phyloP scores from a whole-genome alignment of 2,888 invertebrate genomes.

The Empis livida region DNA sequence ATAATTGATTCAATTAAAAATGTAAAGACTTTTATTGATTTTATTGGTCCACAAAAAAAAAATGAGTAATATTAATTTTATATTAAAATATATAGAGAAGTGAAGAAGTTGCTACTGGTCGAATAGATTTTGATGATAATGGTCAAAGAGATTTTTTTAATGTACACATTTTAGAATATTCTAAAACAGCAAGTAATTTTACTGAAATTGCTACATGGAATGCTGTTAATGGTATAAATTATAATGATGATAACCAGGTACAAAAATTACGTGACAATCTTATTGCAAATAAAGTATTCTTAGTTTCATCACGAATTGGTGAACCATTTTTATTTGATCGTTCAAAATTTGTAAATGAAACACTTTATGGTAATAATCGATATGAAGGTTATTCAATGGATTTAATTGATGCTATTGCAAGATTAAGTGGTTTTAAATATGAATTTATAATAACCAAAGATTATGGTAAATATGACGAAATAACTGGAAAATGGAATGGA shows the following conservation, averaged over 20 bases:
- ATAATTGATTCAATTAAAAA: slow-evolving; percentile 53
- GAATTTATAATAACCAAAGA: slow-evolving; percentile 59
- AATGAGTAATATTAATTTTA: no score
- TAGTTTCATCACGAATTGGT: slow-evolving; percentile 59
- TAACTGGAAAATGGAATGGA: slow-evolving; percentile 30
- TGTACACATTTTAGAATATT: slow-evolving; percentile 54
- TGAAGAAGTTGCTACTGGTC: slow-evolving; percentile 29
- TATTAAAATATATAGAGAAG: slow-evolving; percentile 20
- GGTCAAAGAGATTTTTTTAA: slow-evolving; percentile 57
- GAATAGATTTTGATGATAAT: slow-evolving; percentile 31
- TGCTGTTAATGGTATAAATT: slow-evolving; percentile 31
- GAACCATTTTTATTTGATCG: slow-evolving; percentile 51
- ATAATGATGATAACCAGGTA: slow-evolving; percentile 36
- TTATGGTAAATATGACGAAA: slow-evolving; percentile 55
- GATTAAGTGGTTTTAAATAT: slow-evolving; percentile 52
- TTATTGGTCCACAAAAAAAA: not conserved
- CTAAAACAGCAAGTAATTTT: slow-evolving; percentile 38
- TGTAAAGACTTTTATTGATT: slow-evolving; percentile 34
- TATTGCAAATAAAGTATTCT: slow-evolving; percentile 52
- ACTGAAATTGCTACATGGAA: slow-evolving; percentile 39
- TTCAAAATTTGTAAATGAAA: slow-evolving; percentile 32
- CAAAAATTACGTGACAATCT: slow-evolving; percentile 30
- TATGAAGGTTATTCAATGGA: slow-evolving; percentile 89
- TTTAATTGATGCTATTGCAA: slow-evolving; percentile 69
- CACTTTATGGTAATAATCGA: slow-evolving; percentile 57